These are phyloP conservation scores for Marmota flaviventris DNA, from an alignment of 2,113 vertebrate species.

Conservation along the genomic window DNA sequence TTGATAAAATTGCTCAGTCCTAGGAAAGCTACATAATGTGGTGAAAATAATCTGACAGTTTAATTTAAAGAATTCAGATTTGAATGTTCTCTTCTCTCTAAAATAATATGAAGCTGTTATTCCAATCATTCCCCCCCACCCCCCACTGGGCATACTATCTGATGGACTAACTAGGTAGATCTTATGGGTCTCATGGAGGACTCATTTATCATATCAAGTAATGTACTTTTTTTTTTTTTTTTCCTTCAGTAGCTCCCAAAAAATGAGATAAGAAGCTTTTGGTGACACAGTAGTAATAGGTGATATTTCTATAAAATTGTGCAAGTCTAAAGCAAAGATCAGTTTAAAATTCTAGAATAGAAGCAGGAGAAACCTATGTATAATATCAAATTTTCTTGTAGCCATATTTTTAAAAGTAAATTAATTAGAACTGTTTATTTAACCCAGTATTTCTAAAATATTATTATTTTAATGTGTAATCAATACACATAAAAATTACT, in stretches of 20 bases:
- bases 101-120: constrained; percentile 18
- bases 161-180: background rate
- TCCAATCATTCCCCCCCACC: background rate
- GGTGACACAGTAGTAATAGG: background rate
- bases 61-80: constrained; percentile 12
- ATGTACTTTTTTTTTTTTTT: background rate
- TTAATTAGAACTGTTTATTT: constrained; percentile 31
- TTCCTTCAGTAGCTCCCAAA: background rate
- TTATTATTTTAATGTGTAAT: background rate
- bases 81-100: background rate
- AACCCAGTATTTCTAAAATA: background rate
- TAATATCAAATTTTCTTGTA: background rate
- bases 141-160: background rate
- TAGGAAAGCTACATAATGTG: background rate
- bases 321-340: background rate
- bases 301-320: constrained; percentile 15
- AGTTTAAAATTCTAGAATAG: constrained; percentile 38
- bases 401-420: background rate
- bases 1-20: constrained; percentile 43
- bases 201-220: background rate
- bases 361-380: background rate
- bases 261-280: constrained; percentile 2
- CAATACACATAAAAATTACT: background rate
- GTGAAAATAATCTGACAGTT: constrained; percentile 41
- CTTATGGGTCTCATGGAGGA: background rate